Conservation (phyloP, 1,140 invertebrate genomes). For the Alviniconcha marisindica region DNA sequence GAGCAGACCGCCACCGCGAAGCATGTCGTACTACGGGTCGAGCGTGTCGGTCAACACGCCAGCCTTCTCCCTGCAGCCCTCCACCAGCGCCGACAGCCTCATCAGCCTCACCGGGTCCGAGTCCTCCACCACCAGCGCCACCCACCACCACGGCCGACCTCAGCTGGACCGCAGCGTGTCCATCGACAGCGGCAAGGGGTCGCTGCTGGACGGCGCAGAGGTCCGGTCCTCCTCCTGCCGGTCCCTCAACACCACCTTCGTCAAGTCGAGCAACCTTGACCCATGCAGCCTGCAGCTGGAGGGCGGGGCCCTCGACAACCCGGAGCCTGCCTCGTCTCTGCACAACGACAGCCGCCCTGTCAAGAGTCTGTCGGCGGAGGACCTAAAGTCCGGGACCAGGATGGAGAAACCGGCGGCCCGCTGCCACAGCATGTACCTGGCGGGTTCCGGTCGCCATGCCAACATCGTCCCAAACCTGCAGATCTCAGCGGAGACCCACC, state of each 20-base stretch:
- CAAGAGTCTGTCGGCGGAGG: conserved; percentile 48
- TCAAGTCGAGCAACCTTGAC: neutral
- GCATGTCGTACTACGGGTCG: neutral
- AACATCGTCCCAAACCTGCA: conserved; percentile 68
- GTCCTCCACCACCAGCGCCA: conserved; percentile 32
- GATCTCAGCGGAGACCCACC: conserved; percentile 68
- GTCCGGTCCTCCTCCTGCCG: neutral
- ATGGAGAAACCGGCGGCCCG: conserved; percentile 42
- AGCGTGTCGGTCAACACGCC: conserved; percentile 5
- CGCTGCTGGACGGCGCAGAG: conserved; percentile 55
- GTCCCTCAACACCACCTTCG: neutral
- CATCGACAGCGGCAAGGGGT: conserved; percentile 65
- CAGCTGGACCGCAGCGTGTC: conserved; percentile 56
- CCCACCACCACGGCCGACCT: neutral
- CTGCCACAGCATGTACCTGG: conserved; percentile 60
- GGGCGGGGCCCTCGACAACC: neutral
- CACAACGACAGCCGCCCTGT: neutral
- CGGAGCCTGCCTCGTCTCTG: neutral
- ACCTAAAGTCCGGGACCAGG: conserved; percentile 31
- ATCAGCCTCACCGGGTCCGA: conserved; percentile 52
- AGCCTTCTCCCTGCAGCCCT: conserved; percentile 45
- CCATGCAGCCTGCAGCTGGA: neutral
- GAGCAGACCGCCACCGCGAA: neutral
- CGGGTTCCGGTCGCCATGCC: conserved; percentile 44
- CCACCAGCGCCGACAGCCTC: conserved; percentile 64